These are phyloP conservation scores for Procavia capensis DNA, from an alignment of 2,113 vertebrate genomes.

Conservation along the genomic window DNA sequence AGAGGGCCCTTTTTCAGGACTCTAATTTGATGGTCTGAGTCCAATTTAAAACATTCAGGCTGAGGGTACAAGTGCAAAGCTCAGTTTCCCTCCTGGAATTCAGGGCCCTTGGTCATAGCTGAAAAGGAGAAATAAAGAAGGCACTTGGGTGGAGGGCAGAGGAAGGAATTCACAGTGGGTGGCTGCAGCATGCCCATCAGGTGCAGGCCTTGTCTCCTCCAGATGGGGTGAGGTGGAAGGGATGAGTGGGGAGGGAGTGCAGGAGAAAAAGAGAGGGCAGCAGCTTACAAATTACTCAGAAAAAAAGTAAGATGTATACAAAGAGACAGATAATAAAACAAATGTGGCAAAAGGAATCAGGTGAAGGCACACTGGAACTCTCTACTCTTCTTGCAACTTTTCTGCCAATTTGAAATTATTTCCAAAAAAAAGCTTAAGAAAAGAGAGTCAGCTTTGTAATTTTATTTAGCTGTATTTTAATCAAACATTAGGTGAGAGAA, in stretches of 20 bases:
- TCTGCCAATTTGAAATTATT: neutral
- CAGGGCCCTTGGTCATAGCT: neutral
- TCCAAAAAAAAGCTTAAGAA: neutral
- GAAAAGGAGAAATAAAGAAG: neutral
- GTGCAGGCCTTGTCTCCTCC: neutral
- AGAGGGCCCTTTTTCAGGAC: neutral
- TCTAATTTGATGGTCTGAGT: neutral
- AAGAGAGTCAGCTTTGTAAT: neutral
- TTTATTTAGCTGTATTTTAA: neutral
- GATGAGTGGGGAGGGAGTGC: neutral
- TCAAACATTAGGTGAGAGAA: neutral
- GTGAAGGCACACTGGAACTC: neutral
- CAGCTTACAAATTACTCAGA: neutral
- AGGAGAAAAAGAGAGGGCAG: neutral
- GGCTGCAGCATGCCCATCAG: neutral
- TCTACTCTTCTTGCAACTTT: conserved; percentile 11
- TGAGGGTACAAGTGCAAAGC: neutral
- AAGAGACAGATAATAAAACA: neutral
- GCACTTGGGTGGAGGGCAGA: neutral
- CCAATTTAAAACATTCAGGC: neutral
- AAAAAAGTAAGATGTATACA: neutral
- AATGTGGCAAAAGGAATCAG: neutral
- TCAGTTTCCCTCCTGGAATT: neutral
- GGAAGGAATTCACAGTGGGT: neutral
- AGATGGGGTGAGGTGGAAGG: no score